These are phyloP conservation scores for Onthophagus sagittarius DNA, from an alignment of 2,888 invertebrate genomes.

Conservation along the genomic window DNA sequence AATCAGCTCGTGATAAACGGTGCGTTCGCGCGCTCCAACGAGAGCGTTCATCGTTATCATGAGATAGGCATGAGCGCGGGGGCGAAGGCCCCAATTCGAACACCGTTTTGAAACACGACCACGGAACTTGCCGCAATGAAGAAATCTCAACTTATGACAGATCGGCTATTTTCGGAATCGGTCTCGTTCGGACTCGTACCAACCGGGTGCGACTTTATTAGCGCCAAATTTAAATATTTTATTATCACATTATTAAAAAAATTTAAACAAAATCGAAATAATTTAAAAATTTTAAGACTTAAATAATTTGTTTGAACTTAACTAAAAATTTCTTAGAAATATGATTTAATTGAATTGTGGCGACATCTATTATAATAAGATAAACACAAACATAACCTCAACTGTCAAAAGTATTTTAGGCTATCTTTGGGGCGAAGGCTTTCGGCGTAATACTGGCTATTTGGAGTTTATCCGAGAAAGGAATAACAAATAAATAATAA, in stretches of 20 bases:
- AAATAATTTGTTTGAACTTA: too few relatives aligned
- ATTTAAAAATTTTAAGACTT: too few relatives aligned
- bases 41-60: slow-evolving; percentile 62
- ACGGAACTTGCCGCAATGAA: not conserved
- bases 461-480: too few relatives aligned
- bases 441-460: too few relatives aligned
- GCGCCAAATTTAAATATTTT: not conserved
- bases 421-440: too few relatives aligned
- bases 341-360: too few relatives aligned
- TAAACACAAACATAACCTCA: too few relatives aligned
- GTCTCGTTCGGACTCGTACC: not conserved
- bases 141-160: not conserved
- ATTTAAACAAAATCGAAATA: too few relatives aligned
- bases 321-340: too few relatives aligned
- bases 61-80: slow-evolving; percentile 57
- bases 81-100: not conserved
- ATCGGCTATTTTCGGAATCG: not conserved
- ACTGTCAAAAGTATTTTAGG: too few relatives aligned
- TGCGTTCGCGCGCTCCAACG: slow-evolving; percentile 51
- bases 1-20: slow-evolving; percentile 40
- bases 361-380: too few relatives aligned
- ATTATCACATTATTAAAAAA: not conserved
- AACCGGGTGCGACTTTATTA: not conserved
- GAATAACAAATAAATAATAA: too few relatives aligned
- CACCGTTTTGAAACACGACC: not conserved